Base-by-base conservation (phyloP, 2,797 vertebrate genomes). In the Arrhamphus sclerolepis region DNA sequence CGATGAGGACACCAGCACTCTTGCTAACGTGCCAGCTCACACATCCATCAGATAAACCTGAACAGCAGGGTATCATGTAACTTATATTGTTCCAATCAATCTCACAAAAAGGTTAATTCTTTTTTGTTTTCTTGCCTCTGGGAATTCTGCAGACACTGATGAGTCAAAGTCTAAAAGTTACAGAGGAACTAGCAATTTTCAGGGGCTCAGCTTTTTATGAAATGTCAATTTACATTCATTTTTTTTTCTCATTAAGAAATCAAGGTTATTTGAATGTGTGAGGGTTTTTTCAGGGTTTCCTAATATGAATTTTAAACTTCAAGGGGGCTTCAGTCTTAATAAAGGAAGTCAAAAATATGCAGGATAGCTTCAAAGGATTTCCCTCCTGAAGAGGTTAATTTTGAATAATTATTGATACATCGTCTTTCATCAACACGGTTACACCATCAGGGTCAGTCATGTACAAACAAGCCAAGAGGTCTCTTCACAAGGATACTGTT, bases 1-100 rank as follows among this genome's bases (percentile, higher is more conserved):
- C 87, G 64, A 89, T 84, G 41, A 77, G 78, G 66, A 54, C 24
- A 18, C 24, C 42, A 64, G 56, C 56, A 61, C 65, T 77, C 54
- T 68, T 11, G 13, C 55, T 59, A 70, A 77, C 61, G 71, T 71
- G 77, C 80, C 68, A 66, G 46, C 55, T 51, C 6, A 5, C 20
- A 28, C 56, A 62, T 67, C 62, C 46, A 39, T 61, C 69, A 51
- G 66, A 80, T 73, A 70, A 70, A 40, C 56, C 41, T 0, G 16
- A 61, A 46, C 72, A 55, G 64, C 44, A 26, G 64, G 70, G 42
- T 56, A 39, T 62, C 70, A 34, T 62, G 74, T 74, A 48, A 58
- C 38, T 40, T 50, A 21, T 55, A 72, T 77, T 58, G 64, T 41
- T 56, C 56, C 43, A 50, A 72, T 84, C 70, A 78, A 72, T 72